Base-by-base conservation (phyloP, 2,113 vertebrate species). In the Propithecus coquereli region DNA sequence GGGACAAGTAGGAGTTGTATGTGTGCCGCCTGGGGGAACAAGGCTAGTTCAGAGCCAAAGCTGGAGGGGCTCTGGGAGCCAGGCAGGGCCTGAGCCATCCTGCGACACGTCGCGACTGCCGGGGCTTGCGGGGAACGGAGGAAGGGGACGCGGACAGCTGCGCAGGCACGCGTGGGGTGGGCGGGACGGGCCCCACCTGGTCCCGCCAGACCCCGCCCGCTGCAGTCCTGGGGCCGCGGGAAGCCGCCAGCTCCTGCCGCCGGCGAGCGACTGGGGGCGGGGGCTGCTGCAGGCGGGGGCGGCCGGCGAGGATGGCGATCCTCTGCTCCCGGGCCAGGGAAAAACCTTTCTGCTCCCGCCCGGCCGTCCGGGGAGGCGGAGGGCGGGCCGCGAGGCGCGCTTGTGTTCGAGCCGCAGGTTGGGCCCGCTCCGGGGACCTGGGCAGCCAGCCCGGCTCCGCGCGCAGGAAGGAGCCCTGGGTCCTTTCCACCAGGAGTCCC, bases 201-300 rank as follows among this genome's bases (percentile, higher is more conserved):
- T 61, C 23, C 57, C 57, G 30, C 63, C 63, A 12, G 63, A 32
- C 59, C 17, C 22, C 3, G 6, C 8, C 10, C 4, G 2, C 65
- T 25, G 8, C 37, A 11, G 14, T 27, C 22, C 52, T 16, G 4
- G 17, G 12, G 52, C 68, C 4, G 8, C 4, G 0, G 2, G 25
- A 52, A 43, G 20, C 4, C 63, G 34, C 22, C 14, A 17, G 61
- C 2, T 66, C 43, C 20, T 40, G 37, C 37, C 22, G 5, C 5
- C 22, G 22, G 40, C 12, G 59, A 61, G 10, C 61, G 61, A 63
- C 10, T 27, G 10, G 25, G 59, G 61, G 61, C 61, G 61, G 25
- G 25, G 27, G 11, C 61, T 30, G 25, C 71, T 17, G 25, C 40
- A 45, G 71, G 71, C 40, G 5, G 70, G 23, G 22, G 23, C 12